Evolutionary conservation across 1,140 invertebrate species (phyloP).

Genomic region (Carcinoscorpius rotundicauda): DNA sequence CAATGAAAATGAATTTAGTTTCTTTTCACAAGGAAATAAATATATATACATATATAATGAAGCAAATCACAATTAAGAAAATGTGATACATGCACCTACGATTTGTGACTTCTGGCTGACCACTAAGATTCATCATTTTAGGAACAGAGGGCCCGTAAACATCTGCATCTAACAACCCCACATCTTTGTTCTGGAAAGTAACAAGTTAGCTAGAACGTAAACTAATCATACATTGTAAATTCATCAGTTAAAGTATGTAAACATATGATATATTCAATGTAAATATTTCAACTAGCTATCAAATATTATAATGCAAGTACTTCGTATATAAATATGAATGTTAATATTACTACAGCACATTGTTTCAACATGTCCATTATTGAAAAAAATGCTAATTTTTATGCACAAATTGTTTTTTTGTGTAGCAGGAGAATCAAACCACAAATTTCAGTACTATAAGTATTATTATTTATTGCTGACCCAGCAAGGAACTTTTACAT

Average conservation of each 20-base stretch:
- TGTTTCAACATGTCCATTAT: too few relatives aligned
- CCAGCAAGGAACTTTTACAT: too few relatives aligned
- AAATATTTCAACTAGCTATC: neutral
- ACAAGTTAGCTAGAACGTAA: neutral
- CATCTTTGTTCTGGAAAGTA: conserved; percentile 33
- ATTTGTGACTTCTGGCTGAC: conserved; percentile 56
- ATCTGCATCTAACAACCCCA: conserved; percentile 78
- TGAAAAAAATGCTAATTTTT: too few relatives aligned
- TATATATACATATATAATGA: too few relatives aligned
- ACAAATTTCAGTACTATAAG: too few relatives aligned
- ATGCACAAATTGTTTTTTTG: too few relatives aligned
- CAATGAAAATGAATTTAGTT: neutral
- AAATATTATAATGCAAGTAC: too few relatives aligned
- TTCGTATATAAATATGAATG: too few relatives aligned
- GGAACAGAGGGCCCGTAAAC: conserved; percentile 82
- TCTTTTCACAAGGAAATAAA: neutral
- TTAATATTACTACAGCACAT: too few relatives aligned
- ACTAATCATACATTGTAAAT: neutral
- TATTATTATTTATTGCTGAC: too few relatives aligned
- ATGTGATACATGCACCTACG: conserved; percentile 26
- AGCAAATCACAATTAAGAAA: neutral
- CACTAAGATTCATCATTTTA: conserved; percentile 76
- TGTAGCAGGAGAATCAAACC: too few relatives aligned
- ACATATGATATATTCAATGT: conserved; percentile 1
- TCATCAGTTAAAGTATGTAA: neutral